These are phyloP conservation scores for Falco biarmicus DNA, from an alignment of 2,797 vertebrate genomes.

Conservation along the genomic window DNA sequence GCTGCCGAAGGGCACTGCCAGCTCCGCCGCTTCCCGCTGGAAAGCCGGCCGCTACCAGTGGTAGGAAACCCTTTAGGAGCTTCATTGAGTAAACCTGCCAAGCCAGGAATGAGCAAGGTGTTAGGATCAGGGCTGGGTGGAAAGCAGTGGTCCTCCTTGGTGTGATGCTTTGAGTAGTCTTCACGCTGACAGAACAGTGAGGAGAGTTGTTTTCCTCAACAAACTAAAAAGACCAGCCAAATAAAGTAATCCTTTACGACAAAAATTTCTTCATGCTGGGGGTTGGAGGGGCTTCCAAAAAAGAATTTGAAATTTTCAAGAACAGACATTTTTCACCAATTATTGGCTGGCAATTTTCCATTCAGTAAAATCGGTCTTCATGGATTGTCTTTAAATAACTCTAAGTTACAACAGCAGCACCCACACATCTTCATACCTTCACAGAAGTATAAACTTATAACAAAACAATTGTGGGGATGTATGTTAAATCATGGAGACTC, in stretches of 20 bases:
- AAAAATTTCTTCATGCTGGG: background rate
- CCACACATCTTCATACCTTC: background rate
- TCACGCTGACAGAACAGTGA: background rate
- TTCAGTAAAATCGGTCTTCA: background rate
- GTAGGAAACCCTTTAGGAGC: background rate
- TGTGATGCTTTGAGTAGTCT: fast-evolving
- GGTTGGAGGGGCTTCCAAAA: background rate
- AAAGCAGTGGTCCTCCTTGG: background rate
- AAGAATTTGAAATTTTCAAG: background rate
- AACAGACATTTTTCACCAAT: background rate
- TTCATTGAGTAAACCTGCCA: background rate
- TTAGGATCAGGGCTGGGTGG: background rate
- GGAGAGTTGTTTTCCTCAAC: background rate
- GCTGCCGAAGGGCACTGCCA: background rate
- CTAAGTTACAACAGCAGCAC: background rate
- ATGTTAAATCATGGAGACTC: background rate
- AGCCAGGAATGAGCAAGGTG: fast-evolving
- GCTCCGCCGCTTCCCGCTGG: fast-evolving
- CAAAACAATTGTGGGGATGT: background rate
- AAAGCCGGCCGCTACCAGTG: background rate
- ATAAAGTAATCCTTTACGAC: background rate
- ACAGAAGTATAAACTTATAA: background rate
- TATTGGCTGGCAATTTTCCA: background rate
- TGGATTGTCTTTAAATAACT: background rate
- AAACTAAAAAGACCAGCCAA: background rate